Evolutionary conservation across 2,797 vertebrate genomes (phyloP), one percentile per base, ranked within the genome.

Genomic region (Catharus ustulatus): DNA sequence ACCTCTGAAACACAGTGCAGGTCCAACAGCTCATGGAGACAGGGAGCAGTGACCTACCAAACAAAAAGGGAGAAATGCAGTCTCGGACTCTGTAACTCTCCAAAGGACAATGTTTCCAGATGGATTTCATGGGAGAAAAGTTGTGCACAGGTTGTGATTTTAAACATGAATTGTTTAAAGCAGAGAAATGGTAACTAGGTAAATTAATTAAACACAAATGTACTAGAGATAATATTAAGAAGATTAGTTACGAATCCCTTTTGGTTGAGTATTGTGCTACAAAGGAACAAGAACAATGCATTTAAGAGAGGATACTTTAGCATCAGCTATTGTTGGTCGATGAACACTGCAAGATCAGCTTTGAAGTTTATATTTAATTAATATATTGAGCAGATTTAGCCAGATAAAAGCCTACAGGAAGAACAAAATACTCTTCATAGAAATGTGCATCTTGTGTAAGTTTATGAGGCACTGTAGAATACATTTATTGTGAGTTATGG

Each of bases 341-440:
- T 94, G 86, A 92, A 95, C 90, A 93, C 75, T 32, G 38, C 61
- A 67, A 89, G 48, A 87, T 82, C 78, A 68, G 45, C 76, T 94
- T 94, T 93, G 89, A 91, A 77, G 82, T 94, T 89, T 93, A 76
- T 89, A 74, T 93, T 90, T 94, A 88, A 94, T 94, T 94, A 94
- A 84, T 93, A 89, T 94, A 87, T 90, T 89, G 92, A 90, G 61
- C 68, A 69, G 61, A 90, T 87, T 93, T 86, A 84, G n/a, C 48
- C 69, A 82, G 82, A 76, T 80, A 90, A 93, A 94, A 94, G 67
- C 71, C 62, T 92, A 72, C 23, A 83, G 49, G 77, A 94, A 51
- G 38, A 95, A 76, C 38, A 93, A 94, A 89, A 90, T 42, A 38
- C 40, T 85, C 71, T 55, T 87, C 9, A 21, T 34, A 79, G 79